phyloP scores from a whole-genome alignment of 2,888 invertebrate genomes.

The Cartodere bifasciata region DNA sequence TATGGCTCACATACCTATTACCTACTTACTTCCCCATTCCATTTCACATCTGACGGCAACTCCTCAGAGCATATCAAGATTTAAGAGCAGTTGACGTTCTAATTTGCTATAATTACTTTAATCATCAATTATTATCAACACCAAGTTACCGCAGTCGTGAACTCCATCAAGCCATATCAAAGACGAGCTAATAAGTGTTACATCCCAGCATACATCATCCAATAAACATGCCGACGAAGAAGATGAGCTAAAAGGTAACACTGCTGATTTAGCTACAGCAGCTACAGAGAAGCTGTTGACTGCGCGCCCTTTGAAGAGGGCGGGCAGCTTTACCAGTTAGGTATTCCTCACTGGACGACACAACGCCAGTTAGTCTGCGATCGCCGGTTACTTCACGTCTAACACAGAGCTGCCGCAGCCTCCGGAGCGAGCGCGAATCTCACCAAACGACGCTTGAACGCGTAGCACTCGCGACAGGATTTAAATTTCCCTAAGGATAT shows the following conservation, averaged over 20 bases:
- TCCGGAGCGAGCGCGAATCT: conserved; percentile 12
- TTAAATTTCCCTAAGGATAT: no score
- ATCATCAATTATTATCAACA: conserved; percentile 31
- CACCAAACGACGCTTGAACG: not conserved
- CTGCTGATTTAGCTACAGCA: conserved; percentile 13
- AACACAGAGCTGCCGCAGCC: conserved; percentile 21
- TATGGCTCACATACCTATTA: no score
- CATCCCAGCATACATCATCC: no score
- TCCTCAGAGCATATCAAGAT: no score
- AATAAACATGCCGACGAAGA: no score
- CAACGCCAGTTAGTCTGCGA: conserved; percentile 32
- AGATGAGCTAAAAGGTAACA: not conserved
- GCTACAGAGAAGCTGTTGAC: conserved; percentile 16
- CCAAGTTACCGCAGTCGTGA: no score
- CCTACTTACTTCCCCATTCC: no score
- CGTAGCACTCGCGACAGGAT: not conserved
- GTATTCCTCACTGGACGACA: conserved; percentile 31
- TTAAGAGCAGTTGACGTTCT: conserved; percentile 28
- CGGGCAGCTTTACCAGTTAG: conserved; percentile 24
- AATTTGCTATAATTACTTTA: conserved; percentile 32
- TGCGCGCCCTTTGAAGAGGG: conserved; percentile 31
- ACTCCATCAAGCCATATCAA: no score
- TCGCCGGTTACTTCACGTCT: conserved; percentile 23
- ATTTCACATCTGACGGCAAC: no score
- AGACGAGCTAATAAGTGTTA: no score